phyloP scores from a whole-genome alignment of 1,140 invertebrate species.

The Bombus huntii region DNA sequence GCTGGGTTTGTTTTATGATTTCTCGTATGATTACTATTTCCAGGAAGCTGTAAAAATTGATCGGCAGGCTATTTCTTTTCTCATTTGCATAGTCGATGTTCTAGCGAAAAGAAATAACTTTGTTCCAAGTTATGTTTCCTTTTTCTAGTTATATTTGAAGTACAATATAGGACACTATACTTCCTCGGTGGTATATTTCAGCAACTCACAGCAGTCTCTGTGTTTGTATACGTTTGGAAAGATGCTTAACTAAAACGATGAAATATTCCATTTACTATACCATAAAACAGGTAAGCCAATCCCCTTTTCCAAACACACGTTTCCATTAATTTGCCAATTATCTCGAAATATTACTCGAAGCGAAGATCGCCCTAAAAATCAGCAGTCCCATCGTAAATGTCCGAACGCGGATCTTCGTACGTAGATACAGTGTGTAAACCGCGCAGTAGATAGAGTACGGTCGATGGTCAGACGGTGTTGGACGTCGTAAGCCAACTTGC shows the following conservation, averaged over 20 bases:
- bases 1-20: not conserved
- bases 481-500: slow-evolving; percentile 8
- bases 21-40: not conserved
- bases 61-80: not conserved
- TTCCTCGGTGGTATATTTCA: not conserved
- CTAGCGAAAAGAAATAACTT: not conserved
- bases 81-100: not conserved
- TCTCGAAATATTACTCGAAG: not conserved
- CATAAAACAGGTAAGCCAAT: not conserved
- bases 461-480: slow-evolving; percentile 17
- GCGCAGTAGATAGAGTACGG: slow-evolving; percentile 19
- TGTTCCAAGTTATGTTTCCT: not conserved
- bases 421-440: too few relatives aligned
- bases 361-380: not conserved
- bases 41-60: not conserved
- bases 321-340: not conserved
- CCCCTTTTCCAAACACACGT: not conserved
- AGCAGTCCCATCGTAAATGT: not conserved
- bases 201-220: not conserved
- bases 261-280: not conserved
- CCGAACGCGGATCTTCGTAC: too few relatives aligned
- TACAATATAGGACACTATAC: not conserved
- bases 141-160: not conserved
- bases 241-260: not conserved
- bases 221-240: not conserved